Conservation (phyloP, 2,797 vertebrate species). For the Malacoraja senta region DNA sequence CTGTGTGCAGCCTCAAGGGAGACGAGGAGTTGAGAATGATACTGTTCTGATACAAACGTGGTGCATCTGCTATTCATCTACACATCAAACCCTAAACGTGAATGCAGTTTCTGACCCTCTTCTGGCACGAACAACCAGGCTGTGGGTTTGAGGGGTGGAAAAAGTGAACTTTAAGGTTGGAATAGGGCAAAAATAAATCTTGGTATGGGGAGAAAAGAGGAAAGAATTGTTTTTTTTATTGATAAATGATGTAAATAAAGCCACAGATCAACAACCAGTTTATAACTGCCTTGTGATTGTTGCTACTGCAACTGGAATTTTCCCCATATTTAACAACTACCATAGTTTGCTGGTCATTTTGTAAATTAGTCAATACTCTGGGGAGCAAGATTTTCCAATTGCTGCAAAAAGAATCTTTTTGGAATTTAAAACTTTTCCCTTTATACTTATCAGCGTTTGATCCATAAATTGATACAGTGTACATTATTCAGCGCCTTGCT, state of each 20-base stretch:
- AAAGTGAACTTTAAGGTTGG: background rate
- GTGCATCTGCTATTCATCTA: background rate
- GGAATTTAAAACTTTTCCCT: conserved; percentile 19
- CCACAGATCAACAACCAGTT: conserved; percentile 3
- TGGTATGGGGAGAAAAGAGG: background rate
- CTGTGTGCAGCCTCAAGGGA: background rate
- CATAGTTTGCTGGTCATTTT: background rate
- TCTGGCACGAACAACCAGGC: background rate
- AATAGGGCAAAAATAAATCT: background rate
- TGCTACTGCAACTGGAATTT: background rate
- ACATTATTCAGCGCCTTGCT: conserved; percentile 15
- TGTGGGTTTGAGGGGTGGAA: background rate
- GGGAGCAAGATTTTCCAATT: background rate
- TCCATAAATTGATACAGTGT: background rate
- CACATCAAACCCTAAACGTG: background rate
- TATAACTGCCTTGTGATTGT: background rate
- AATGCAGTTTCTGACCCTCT: background rate
- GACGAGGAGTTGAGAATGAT: background rate
- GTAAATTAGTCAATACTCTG: background rate
- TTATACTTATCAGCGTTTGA: background rate
- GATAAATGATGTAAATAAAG: background rate
- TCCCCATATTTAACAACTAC: conserved; percentile 8
- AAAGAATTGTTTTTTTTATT: background rate
- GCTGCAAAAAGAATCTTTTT: conserved; percentile 15
- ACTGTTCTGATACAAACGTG: background rate